Base-by-base conservation (phyloP, 2,113 vertebrate species). In the Muntiacus muntjak region DNA sequence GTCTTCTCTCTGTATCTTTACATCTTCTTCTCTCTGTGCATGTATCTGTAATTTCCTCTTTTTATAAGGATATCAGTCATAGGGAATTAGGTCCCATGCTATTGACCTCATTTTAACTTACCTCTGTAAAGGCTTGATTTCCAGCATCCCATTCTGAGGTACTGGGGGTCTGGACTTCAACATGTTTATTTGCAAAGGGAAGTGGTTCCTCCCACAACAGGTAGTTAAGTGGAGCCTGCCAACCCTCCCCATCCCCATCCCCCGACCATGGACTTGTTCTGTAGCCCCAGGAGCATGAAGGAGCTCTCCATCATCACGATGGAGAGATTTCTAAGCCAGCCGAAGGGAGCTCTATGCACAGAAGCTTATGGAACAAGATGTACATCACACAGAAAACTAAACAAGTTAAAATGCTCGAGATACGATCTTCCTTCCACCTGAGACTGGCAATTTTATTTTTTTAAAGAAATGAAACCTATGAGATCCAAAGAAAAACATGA, bases 291-390 rank as follows among this genome's bases (percentile, higher is more conserved):
- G 54, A 45, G 54, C 36, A 4, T 1, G 2, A 33, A 54, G 14
- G 12, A n/a, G 6, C 13, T 6, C 45, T 47, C 64, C 1, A 0
- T 13, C 7, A 0, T 23, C 33, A 12, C 5, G 2, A 6, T 1
- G 5, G n/a, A 33, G 52, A 52, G 28, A 14, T 2, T 1, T 52
- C 58, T 11, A 2, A 19, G 57, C n/a, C 85, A 55, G 12, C 26
- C 3, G 6, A 54, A 6, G n/a, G 13, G 33, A n/a, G 33, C 13
- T 0, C 13, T 2, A 1, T 7, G 4, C 19, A 58, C 26, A 26
- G 82, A 23, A n/a, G n/a, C 12, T 19, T 6, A 16, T 16, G 5
- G 67, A 74, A 4, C 26, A 5, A 3, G 14, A 10, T 55, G 12
- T 14, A n/a, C 43, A 30, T 4, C 58, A 81, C 14, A 92, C 14